Evolutionary conservation across 92 coral and sea anemone species (phyloP), one percentile per base, ranked within the genome.

Genomic region (Montipora capitata): DNA sequence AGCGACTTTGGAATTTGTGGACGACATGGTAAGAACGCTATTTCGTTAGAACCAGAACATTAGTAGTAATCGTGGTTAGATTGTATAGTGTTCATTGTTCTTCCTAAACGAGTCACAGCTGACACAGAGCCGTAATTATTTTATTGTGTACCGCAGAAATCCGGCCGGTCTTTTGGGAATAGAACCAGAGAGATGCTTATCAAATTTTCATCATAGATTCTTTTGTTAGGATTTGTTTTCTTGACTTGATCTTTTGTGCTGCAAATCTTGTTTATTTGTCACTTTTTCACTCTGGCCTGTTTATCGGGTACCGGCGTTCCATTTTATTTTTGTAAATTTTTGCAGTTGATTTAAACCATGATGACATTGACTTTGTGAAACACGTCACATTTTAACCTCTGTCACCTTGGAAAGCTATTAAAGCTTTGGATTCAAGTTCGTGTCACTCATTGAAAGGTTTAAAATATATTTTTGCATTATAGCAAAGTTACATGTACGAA

Each of bases 1-100:
- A 82, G 97, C 99, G 68, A 95, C 93, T 65, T 67, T 97, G 89
- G 99, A 97, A 84, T 97, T 97, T 85, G 96, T 97, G 49, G 98
- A 97, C 71, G 98, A 97, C 67, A 94, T 92, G 98, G 99, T 97
- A 66, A 10, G 97, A 38, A 56, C 57, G 49, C 49, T 4, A 49
- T 44, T 42, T 72, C 8, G 49, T 62, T 3, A 4, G 41, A 35
- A 51, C 54, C 40, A 45, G 13, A 49, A n/a, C 39, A 18, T 40
- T 87, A 8, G 40, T 43, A 15, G 12, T 17, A 76, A 70, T 59
- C 42, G 71, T 52, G 80, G 48, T 7, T 67, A 76, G 68, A 14
- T 72, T 38, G 56, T 78, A 64, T 56, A 18, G 9, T 44, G 58
- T 72, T 40, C 8, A 72, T 80, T 17, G 78, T 10, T 48, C 52